A percentile compares a stretch with the other conserved stretches of the same genome.
These are phyloP conservation scores for Acanthornis magna DNA, from an alignment of 2,797 vertebrate species.

Conservation along the genomic window DNA sequence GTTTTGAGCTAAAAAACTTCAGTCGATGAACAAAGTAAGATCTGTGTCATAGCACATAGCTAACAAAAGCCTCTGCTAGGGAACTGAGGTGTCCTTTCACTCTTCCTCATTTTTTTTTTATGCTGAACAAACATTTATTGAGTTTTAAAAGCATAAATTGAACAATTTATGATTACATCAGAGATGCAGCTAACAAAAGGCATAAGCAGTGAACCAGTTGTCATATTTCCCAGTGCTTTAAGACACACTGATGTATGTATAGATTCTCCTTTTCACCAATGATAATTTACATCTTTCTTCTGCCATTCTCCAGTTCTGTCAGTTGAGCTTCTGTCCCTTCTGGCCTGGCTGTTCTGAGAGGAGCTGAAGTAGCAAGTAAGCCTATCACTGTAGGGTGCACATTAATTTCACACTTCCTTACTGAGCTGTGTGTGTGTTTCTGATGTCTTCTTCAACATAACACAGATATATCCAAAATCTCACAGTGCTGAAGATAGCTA, in stretches of 20 bases:
- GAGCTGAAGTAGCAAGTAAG: not conserved
- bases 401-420: not conserved
- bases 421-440: not conserved
- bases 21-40: not conserved
- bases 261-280: not conserved
- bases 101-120: no score
- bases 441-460: not conserved
- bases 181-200: not conserved
- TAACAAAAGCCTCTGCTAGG: not conserved
- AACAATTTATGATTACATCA: not conserved
- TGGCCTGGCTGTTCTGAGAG: not conserved
- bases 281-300: not conserved
- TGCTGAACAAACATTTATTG: not conserved
- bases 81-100: not conserved
- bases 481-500: not conserved
- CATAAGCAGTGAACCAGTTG: not conserved
- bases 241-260: not conserved
- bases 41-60: not conserved
- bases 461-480: not conserved
- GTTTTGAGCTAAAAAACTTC: not conserved
- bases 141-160: not conserved
- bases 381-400: not conserved
- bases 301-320: not conserved
- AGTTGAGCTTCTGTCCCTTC: not conserved
- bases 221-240: not conserved